Base-by-base conservation (phyloP, 2,797 vertebrate genomes). In the Picus viridis region DNA sequence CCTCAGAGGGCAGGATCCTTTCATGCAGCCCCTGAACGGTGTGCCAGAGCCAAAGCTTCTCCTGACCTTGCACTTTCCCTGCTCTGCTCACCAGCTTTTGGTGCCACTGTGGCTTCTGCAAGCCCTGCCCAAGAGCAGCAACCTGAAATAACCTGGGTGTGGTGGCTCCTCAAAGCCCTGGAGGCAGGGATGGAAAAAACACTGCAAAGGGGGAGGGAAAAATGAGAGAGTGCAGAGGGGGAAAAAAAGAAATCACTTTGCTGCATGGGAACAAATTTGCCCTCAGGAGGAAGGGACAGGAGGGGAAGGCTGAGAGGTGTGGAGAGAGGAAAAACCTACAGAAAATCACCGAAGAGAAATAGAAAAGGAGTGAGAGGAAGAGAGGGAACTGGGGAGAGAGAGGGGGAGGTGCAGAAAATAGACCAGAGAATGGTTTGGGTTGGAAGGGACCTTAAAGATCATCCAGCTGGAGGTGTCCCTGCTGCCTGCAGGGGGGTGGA, bases 71-170 rank as follows among this genome's bases (percentile, higher is more conserved):
- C 84, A 79, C 91, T 69, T 79, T 92, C 32, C 34, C 62, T 77
- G 36, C 70, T 71, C 82, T 90, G 84, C 78, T 61, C 30, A 86
- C 78, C 45, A 71, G 75, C 24, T 62, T 54, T 58, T 73, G 81
- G 81, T 94, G 88, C 84, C 83, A 75, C 43, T 51, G 68, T 49
- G 71, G 43, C 61, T 94, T 94, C 64, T 70, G 19, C 3, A 58
- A 75, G 54, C 54, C 15, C 84, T 58, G 62, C 75, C 78, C 88
- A 78, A 43, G 18, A 84, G 71, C 61, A 94, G 86, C 57, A 92
- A 88, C 90, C 90, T 94, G 80, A 88, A 95, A 93, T 90, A 94
- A 89, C 86, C 83, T 54, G 79, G 78, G 75, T 90, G 86, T 67
- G 90, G 45, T 64, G 64, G 49, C 47, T 88, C 74, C 26, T 79